phyloP scores from a whole-genome alignment of 2,113 vertebrate genomes.

The Hyla sarda region DNA sequence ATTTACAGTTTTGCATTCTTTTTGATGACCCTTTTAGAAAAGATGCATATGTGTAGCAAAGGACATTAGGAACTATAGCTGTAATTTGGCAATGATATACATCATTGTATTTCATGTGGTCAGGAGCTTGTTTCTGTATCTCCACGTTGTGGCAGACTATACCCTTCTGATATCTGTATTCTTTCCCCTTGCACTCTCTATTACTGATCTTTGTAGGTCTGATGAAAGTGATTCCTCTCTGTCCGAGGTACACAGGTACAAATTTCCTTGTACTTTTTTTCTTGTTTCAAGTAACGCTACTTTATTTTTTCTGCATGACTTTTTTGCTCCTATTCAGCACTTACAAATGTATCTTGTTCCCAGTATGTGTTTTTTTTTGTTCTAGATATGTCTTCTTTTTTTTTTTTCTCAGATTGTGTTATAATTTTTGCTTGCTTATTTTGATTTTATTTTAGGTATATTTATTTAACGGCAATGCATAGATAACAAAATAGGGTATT shows the following conservation, averaged over 20 bases:
- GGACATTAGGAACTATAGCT: neutral
- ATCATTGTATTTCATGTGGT: slow-evolving; percentile 31
- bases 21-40: neutral
- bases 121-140: slow-evolving; percentile 61
- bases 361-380: neutral
- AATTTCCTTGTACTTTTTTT: slow-evolving; percentile 68
- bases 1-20: neutral
- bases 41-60: neutral
- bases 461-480: neutral
- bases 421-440: slow-evolving; percentile 12
- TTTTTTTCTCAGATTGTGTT: neutral
- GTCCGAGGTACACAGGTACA: slow-evolving; percentile 85
- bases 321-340: slow-evolving; percentile 14
- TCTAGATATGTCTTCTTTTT: neutral
- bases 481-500: neutral
- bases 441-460: slow-evolving; percentile 16
- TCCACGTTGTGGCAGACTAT: slow-evolving; percentile 65
- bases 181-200: slow-evolving; percentile 77
- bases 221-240: slow-evolving; percentile 86
- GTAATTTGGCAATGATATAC: neutral
- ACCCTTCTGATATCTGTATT: slow-evolving; percentile 75
- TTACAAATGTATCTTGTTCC: slow-evolving; percentile 16
- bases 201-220: slow-evolving; percentile 81
- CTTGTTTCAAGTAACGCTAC: slow-evolving; percentile 57
- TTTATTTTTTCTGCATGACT: slow-evolving; percentile 74